Base-by-base conservation (phyloP, 2,113 vertebrate genomes). In the Semicossyphus pulcher region DNA sequence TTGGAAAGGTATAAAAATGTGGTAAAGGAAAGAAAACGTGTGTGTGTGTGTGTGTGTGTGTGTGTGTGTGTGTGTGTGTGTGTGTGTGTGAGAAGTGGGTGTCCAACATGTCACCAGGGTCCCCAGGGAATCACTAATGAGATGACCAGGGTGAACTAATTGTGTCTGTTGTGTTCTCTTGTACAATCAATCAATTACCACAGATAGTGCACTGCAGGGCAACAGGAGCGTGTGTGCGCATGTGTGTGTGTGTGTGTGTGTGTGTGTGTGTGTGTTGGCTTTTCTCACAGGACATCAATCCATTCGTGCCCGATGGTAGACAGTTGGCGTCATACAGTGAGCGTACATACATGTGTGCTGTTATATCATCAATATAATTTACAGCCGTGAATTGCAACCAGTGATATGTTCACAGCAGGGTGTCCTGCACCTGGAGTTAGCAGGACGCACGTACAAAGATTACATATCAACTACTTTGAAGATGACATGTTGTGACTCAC, bases 181-280 rank as follows among this genome's bases (percentile, higher is more conserved):
- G 76, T 90, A 68, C 78, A 86, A 90, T 92, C 85, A 89, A 92
- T 94, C 88, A 88, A 78, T 89, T 90, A 91, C 51, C 54, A 51
- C 54, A 78, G 56, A 63, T 26, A 61, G 86, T 67, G 44, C 51
- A 76, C 65, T 59, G 62, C 28, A 73, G 74, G 64, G 64, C 73
- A 56, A 42, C 29, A 37, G 23, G 16, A 51, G 63, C 5, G 4
- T 54, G 64, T 62, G 23, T 68, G 67, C 39, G 36, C 66, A 52
- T 71, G 60, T 74, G 59, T 51, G 58, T 63, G 64, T 29, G 63
- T 15, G 52, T 68, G 65, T 31, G 64, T 49, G 44, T 31, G 64
- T 21, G 61, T 20, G 51, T 21, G 5, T 12, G 15, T 20, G n/a
- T 48, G 36, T 34, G 20, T 42, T 65, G 47, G 31, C 14, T 67